A percentile compares a stretch with the other conserved stretches of the same genome.
Evolutionary conservation across 1,140 invertebrate species (phyloP).

Genomic region (Globodera ellingtonae): DNA sequence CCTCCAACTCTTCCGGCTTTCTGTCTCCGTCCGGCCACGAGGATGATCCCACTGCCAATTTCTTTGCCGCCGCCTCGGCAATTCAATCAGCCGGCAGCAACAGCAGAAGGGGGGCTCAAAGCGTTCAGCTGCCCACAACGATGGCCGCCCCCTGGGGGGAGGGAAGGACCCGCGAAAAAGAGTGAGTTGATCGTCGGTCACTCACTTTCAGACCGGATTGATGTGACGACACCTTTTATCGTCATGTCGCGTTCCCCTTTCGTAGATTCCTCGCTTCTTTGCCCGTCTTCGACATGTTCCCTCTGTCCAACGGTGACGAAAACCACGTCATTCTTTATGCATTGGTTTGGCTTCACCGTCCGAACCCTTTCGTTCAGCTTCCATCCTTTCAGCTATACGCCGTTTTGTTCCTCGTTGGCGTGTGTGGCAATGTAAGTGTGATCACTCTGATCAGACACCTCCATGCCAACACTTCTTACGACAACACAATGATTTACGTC

Average conservation of each 20-base stretch:
- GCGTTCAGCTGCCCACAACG: constrained; percentile 4
- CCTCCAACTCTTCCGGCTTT: background rate
- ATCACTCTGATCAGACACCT: constrained; percentile 60
- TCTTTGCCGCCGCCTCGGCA: constrained; percentile 21
- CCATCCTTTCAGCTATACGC: constrained; percentile 51
- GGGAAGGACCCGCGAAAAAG: constrained; percentile 16
- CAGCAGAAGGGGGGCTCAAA: background rate
- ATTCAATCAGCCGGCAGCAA: background rate
- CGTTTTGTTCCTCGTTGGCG: constrained; percentile 58
- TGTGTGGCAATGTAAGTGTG: constrained; percentile 61
- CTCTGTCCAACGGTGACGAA: constrained; percentile 40
- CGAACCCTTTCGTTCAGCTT: constrained; percentile 14
- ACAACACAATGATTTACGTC: constrained; percentile 64
- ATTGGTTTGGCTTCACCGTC: constrained; percentile 33
- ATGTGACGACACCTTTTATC: background rate
- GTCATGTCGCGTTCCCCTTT: background rate
- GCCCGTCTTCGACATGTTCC: constrained; percentile 50
- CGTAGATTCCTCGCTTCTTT: constrained; percentile 39
- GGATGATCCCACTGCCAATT: background rate
- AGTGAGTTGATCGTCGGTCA: background rate
- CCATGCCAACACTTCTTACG: constrained; percentile 51
- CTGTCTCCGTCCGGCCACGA: background rate
- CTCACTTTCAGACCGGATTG: background rate
- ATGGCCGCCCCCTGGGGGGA: constrained; percentile 18
- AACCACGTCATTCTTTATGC: constrained; percentile 47